Percentiles rank a stretch among this genome's conserved stretches.
These are phyloP conservation scores for Caenorhabditis zanzibari DNA, from an alignment of 2,888 invertebrate species.

Conservation along the genomic window DNA sequence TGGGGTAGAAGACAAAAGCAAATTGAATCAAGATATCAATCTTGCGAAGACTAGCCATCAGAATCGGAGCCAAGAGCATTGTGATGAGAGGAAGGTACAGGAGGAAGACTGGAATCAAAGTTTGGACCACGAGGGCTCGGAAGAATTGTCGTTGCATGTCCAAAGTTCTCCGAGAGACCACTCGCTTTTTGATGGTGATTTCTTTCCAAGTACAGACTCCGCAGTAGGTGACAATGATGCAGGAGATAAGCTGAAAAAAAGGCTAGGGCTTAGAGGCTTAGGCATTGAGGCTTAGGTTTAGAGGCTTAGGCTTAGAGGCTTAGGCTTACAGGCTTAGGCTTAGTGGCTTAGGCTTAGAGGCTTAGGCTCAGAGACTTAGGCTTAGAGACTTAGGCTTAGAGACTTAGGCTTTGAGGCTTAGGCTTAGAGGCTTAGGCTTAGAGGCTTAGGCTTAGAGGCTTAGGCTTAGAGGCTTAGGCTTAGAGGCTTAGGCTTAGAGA, in stretches of 20 bases:
- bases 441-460: too few species aligned
- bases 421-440: too few species aligned
- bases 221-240: slow-evolving; percentile 43
- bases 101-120: slow-evolving; percentile 47
- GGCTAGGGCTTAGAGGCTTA: too few species aligned
- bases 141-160: slow-evolving; percentile 58
- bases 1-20: slow-evolving; percentile 57
- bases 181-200: slow-evolving; percentile 26
- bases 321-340: too few species aligned
- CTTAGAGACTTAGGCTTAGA: too few species aligned
- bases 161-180: slow-evolving; percentile 38
- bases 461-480: too few species aligned
- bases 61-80: slow-evolving; percentile 51
- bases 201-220: slow-evolving; percentile 39
- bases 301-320: too few species aligned
- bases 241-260: slow-evolving; percentile 43
- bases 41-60: slow-evolving; percentile 11
- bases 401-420: too few species aligned
- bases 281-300: too few species aligned
- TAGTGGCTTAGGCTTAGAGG: too few species aligned
- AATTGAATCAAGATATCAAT: slow-evolving; percentile 44
- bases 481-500: too few species aligned
- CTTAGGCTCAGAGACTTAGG: too few species aligned
- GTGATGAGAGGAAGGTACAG: slow-evolving; percentile 43
- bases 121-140: slow-evolving; percentile 51